These are phyloP conservation scores for Musca domestica DNA, from an alignment of 1,140 invertebrate genomes.

Conservation along the genomic window DNA sequence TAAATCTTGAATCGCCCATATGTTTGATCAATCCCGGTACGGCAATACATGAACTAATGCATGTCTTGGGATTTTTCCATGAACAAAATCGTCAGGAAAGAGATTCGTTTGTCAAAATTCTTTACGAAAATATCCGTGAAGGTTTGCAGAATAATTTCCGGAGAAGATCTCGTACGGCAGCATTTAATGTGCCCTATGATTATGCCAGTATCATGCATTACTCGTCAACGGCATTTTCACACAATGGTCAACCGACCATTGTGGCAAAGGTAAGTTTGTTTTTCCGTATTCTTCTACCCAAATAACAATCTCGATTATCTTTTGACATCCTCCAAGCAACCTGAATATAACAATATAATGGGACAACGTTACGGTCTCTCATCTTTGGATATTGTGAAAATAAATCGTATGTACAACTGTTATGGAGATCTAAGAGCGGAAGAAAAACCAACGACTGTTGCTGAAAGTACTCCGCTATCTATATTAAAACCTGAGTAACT, in stretches of 20 bases:
- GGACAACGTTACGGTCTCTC: slow-evolving; percentile 73
- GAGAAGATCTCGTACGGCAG: slow-evolving; percentile 62
- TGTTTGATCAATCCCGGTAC: slow-evolving; percentile 73
- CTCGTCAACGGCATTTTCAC: slow-evolving; percentile 73
- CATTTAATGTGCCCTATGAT: slow-evolving; percentile 71
- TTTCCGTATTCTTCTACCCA: too few relatives aligned
- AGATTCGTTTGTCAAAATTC: slow-evolving; percentile 70
- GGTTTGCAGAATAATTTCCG: slow-evolving; percentile 69
- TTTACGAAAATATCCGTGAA: slow-evolving; percentile 57
- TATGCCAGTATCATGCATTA: slow-evolving; percentile 85
- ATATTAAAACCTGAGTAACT: too few relatives aligned
- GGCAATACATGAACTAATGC: slow-evolving; percentile 79
- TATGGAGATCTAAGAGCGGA: neutral
- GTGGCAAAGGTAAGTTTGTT: slow-evolving; percentile 61
- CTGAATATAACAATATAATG: slow-evolving; percentile 47
- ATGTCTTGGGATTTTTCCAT: slow-evolving; percentile 81
- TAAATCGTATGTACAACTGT: slow-evolving; percentile 74
- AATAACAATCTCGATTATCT: too few relatives aligned
- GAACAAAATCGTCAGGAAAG: slow-evolving; percentile 81
- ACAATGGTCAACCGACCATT: slow-evolving; percentile 70
- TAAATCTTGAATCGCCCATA: slow-evolving; percentile 71
- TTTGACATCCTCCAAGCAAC: slow-evolving; percentile 27
- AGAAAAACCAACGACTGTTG: neutral
- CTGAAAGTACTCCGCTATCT: too few relatives aligned
- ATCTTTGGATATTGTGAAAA: slow-evolving; percentile 68